Base-by-base conservation (phyloP, 2,888 invertebrate genomes). In the Calephelis perditalis region DNA sequence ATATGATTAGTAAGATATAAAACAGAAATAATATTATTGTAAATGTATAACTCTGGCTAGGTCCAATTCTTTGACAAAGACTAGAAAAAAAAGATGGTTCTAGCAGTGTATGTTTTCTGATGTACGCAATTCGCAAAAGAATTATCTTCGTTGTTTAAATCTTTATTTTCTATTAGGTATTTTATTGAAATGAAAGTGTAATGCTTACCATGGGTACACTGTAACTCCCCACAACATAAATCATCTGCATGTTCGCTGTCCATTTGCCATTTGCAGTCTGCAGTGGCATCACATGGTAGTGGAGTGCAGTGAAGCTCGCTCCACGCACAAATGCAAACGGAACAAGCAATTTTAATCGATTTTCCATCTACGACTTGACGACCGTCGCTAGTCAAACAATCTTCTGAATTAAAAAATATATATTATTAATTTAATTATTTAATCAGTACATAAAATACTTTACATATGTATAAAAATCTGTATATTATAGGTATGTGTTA, bases 321-420 rank as follows among this genome's bases (percentile, higher is more conserved):
- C 84, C 87, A 82, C 0, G 74, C 72, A 63, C 89, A 89, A 2
- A 78, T 67, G 68, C 89, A 89, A 35, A 78, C 67, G 0, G 80
- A 79, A 66, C 89, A 89, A 7, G 79, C 77, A 56, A 82, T 57
- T 11, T 69, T 66, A 15, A 84, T 64, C 1, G 77, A 73, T 26
- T 76, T 80, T 0, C 89, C 88, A 43, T 80, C 80, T 0, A 72
- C 58, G 7, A 89, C 70, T 45, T 64, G 79, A 8, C 74, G 77
- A 2, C 86, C 86, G 35, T 86, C 85, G 7, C 75, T 71, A 1
- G 82, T 70, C 43, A 77, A 60, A 62, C 89, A 89, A 63, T 82
- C 82, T 37, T 73, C 84, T 86, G 37, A 68, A 62, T 54, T 7
- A 37, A 43, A 56, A 58, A 26, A 26, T 26, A 45, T 15, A 56